Percentiles rank a stretch among this genome's conserved stretches.
phyloP scores from a whole-genome alignment of 2,113 vertebrate species.

The Neopipo cinnamomea region DNA sequence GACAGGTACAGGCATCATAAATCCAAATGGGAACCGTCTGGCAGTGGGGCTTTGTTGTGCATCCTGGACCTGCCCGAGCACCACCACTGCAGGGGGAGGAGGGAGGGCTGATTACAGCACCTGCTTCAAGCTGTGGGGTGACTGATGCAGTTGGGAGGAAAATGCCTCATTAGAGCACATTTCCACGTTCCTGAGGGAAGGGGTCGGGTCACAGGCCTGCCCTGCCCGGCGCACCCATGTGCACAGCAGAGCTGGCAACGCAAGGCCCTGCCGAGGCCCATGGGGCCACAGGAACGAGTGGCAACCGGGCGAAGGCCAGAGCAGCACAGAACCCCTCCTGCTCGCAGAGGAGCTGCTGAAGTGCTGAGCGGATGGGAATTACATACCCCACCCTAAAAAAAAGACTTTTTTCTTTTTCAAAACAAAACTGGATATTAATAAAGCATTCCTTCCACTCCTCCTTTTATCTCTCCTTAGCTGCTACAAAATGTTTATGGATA shows the following conservation, averaged over 20 bases:
- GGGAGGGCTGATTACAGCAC: not conserved
- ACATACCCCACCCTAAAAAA: not conserved
- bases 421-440: not conserved
- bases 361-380: not conserved
- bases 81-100: not conserved
- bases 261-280: not conserved
- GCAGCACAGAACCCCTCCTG: not conserved
- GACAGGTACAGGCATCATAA: not conserved
- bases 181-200: constrained; percentile 11
- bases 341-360: not conserved
- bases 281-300: not conserved
- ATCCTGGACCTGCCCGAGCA: not conserved
- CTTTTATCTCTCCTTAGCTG: not conserved
- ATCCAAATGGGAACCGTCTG: not conserved
- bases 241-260: not conserved
- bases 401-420: too few species aligned
- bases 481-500: not conserved
- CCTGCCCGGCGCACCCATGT: not conserved
- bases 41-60: not conserved
- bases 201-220: not conserved
- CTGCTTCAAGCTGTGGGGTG: not conserved
- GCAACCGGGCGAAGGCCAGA: not conserved
- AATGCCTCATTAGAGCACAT: not conserved
- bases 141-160: not conserved
- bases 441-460: not conserved